Percentiles rank a stretch among this genome's conserved stretches.
Conservation (phyloP, 2,888 invertebrate genomes). For the Neoascia interrupta region DNA sequence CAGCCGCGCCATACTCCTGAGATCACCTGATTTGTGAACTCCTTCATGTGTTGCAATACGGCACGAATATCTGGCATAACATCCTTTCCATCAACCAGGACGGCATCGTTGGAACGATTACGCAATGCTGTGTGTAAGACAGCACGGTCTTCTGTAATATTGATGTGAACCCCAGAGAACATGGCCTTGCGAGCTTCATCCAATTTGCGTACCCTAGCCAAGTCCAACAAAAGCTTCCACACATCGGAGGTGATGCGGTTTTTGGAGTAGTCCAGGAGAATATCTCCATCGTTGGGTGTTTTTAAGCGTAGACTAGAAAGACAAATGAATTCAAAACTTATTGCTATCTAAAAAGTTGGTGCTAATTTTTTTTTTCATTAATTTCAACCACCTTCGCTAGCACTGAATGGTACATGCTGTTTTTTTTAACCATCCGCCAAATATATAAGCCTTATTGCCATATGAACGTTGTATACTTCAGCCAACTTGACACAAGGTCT, state of each 20-base stretch:
- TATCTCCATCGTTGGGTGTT: conserved; percentile 93
- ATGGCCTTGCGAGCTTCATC: conserved; percentile 93
- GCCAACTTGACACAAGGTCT: too few relatives aligned
- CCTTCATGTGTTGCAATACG: conserved; percentile 96
- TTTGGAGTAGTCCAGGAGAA: conserved; percentile 97
- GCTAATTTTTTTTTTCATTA: too few relatives aligned
- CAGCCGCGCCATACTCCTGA: conserved; percentile 87
- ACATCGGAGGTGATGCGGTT: conserved; percentile 92
- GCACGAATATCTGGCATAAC: conserved; percentile 95
- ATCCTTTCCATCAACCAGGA: conserved; percentile 91
- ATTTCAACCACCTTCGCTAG: too few relatives aligned
- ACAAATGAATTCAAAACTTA: conserved; percentile 59
- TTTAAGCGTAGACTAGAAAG: conserved; percentile 85
- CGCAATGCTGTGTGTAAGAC: conserved; percentile 97
- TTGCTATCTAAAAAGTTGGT: neutral
- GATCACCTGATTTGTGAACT: conserved; percentile 90
- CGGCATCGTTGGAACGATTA: conserved; percentile 85
- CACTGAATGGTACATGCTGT: too few relatives aligned
- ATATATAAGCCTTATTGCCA: too few relatives aligned
- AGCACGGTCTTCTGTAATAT: conserved; percentile 97
- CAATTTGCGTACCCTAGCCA: conserved; percentile 91
- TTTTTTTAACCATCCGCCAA: too few relatives aligned
- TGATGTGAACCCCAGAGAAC: conserved; percentile 96
- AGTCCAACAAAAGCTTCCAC: conserved; percentile 86
- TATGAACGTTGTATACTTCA: too few relatives aligned